Evolutionary conservation across 2,113 vertebrate genomes (phyloP).

Genomic region (Reinhardtius hippoglossoides): DNA sequence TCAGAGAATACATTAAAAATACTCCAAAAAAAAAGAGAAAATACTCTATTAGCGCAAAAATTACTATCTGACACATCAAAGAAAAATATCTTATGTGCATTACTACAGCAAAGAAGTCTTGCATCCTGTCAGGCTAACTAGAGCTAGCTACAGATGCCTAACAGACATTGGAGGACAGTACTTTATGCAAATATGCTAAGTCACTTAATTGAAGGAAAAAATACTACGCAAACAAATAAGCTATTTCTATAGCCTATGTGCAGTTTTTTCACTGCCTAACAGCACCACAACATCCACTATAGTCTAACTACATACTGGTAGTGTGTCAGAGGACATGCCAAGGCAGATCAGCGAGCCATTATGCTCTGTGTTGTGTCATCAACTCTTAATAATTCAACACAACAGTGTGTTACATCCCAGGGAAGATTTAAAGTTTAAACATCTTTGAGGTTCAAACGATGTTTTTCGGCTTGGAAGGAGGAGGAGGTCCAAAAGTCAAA

Average conservation of each 20-base stretch:
- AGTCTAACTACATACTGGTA: constrained; percentile 76
- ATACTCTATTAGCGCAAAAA: constrained; percentile 69
- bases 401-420: constrained; percentile 58
- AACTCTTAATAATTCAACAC: constrained; percentile 67
- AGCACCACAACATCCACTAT: constrained; percentile 80
- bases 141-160: constrained; percentile 71
- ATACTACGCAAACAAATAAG: constrained; percentile 74
- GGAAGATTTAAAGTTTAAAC: constrained; percentile 69
- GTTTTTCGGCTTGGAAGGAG: constrained; percentile 24
- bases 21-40: constrained; percentile 67
- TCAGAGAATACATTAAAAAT: constrained; percentile 77
- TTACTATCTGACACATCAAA: constrained; percentile 67
- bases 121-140: constrained; percentile 71
- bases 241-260: constrained; percentile 76
- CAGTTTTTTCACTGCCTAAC: constrained; percentile 76
- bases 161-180: constrained; percentile 69
- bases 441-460: constrained; percentile 57
- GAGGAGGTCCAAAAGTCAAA: constrained; percentile 68
- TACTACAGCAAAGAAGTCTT: constrained; percentile 72
- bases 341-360: constrained; percentile 69
- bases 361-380: constrained; percentile 59
- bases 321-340: constrained; percentile 77
- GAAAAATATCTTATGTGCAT: constrained; percentile 66
- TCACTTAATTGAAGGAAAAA: constrained; percentile 74
- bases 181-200: constrained; percentile 73